Conservation (phyloP, 2,888 invertebrate genomes). For the Phragmatobia fuliginosa region DNA sequence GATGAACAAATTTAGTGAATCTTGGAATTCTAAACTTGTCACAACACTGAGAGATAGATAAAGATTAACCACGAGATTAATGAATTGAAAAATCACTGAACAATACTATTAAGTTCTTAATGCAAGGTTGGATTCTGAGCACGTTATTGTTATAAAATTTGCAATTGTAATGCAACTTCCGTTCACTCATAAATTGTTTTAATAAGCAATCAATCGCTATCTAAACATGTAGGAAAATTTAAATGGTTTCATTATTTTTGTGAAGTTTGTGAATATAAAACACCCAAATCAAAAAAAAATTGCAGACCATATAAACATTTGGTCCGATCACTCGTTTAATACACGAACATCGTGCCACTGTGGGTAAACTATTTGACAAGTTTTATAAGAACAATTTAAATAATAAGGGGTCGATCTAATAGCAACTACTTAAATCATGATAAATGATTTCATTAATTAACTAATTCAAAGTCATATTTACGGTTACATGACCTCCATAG, state of each 20-base stretch:
- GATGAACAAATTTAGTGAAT: too few relatives aligned
- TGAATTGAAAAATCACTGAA: slow-evolving; percentile 7
- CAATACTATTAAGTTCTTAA: background rate
- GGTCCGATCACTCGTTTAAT: too few relatives aligned
- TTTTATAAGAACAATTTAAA: too few relatives aligned
- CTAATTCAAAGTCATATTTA: background rate
- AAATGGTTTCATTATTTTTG: background rate
- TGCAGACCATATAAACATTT: too few relatives aligned
- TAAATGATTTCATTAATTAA: too few relatives aligned
- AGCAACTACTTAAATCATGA: too few relatives aligned
- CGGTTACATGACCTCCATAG: background rate
- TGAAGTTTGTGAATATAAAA: too few relatives aligned
- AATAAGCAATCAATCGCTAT: slow-evolving; percentile 24
- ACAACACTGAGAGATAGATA: background rate
- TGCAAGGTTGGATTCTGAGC: background rate
- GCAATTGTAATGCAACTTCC: slow-evolving; percentile 5
- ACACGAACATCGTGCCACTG: too few relatives aligned
- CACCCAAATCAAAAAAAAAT: too few relatives aligned
- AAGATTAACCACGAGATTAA: background rate
- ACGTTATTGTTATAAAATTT: slow-evolving; percentile 17
- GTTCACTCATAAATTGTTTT: slow-evolving; percentile 25
- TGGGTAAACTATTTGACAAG: too few relatives aligned
- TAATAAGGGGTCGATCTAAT: too few relatives aligned
- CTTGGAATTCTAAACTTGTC: too few relatives aligned
- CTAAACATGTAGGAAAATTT: background rate